Evolutionary conservation across 2,797 vertebrate species (phyloP), one percentile per base, ranked within the genome.

Genomic region (Neostethus bicornis): DNA sequence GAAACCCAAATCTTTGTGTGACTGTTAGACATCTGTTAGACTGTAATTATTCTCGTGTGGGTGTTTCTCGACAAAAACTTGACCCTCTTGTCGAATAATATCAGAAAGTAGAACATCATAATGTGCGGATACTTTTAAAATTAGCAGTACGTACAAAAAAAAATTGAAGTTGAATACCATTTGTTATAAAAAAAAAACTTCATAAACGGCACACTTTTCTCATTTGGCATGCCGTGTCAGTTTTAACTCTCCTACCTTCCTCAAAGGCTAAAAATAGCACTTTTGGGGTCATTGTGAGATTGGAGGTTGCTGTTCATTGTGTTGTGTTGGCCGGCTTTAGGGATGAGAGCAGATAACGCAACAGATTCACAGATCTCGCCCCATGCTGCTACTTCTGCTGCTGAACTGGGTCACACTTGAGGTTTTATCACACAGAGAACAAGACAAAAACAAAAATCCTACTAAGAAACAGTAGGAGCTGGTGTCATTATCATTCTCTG

Each of bases 311-410:
- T 39, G 34, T 55, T 20, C 23, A 50, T 56, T 41, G 47, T 12
- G 61, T 66, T 54, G 50, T 31, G 60, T 70, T 61, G 52, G 47
- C 69, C 57, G 79, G 63, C 61, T 79, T 72, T 48, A 57, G 57
- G 73, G 77, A 81, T 78, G 71, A 83, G 35, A 37, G 16, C 31
- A 63, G 71, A 86, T 84, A 76, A 73, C 64, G 47, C 49, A 76
- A 41, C 47, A 4, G 29, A 79, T 59, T 56, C 61, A 62, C 58
- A 61, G 67, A 65, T 66, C 63, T 65, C 17, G 38, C 7, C 54
- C 49, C 23, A 19, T 37, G 49, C 37, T 48, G 69, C 62, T 69
- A 58, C 51, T 55, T 62, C 52, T 26, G 21, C 48, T n/a, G 52
- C 17, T 16, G n/a, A 83, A 80, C 39, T 83, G 67, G 71, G 70